Percentiles rank a stretch among this genome's conserved stretches.
These are phyloP conservation scores for Aphelenchoides fujianensis DNA, from an alignment of 1,140 invertebrate species.

Conservation along the genomic window DNA sequence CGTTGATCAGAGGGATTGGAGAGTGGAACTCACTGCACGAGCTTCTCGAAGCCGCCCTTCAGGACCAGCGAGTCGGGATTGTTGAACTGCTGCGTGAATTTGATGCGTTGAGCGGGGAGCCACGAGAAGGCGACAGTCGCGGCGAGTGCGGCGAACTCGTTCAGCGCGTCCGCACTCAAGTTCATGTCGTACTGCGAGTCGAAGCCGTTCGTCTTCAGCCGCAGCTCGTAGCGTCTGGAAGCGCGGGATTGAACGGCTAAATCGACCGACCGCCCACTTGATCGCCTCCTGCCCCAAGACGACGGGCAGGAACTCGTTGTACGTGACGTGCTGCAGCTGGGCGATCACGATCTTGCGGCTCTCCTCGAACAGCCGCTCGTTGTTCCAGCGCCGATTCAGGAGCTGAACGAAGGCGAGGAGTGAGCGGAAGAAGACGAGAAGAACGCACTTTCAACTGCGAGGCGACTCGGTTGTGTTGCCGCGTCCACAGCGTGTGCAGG, in stretches of 20 bases:
- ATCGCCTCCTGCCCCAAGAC: conserved; percentile 58
- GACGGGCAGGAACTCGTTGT: conserved; percentile 63
- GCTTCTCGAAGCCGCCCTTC: conserved; percentile 33
- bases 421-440: conserved; percentile 6
- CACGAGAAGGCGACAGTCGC: conserved; percentile 43
- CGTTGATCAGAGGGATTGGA: background rate
- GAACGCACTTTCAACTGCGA: conserved; percentile 43
- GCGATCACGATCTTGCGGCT: conserved; percentile 72
- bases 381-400: conserved; percentile 88
- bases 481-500: conserved; percentile 78
- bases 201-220: conserved; percentile 28
- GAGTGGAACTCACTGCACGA: conserved; percentile 31
- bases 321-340: conserved; percentile 60
- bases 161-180: conserved; percentile 41
- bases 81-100: conserved; percentile 35
- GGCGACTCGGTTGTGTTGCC: conserved; percentile 70
- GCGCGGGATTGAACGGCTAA: no score
- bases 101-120: conserved; percentile 22
- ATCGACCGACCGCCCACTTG: conserved; percentile 23
- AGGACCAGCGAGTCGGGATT: conserved; percentile 44
- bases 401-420: conserved; percentile 68
- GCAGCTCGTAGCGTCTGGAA: conserved; percentile 43
- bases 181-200: conserved; percentile 45
- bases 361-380: conserved; percentile 87
- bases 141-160: conserved; percentile 47